Evolutionary conservation across 2,888 invertebrate species (phyloP), one percentile per base, ranked within the genome.

Genomic region (Tolmerus cingulatus): DNA sequence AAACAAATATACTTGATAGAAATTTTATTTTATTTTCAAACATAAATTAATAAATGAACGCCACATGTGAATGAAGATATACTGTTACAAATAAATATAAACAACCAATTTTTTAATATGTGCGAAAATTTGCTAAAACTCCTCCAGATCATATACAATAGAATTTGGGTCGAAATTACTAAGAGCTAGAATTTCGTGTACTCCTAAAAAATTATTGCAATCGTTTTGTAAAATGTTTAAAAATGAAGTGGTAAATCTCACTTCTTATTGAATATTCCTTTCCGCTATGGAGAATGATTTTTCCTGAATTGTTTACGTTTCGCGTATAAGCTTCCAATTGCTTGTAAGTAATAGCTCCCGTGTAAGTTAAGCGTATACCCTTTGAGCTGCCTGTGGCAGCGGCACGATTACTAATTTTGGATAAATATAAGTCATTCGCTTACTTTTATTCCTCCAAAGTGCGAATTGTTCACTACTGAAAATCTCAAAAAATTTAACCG

Each of bases 401-500:
- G 79, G 66, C 87, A 76, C 40, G 16, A 30, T 85, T 74, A 78
- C 84, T 40, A n/a, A 77, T 78, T 87, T 55, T 37, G 74, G 34
- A 77, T 23, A 79, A 19, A 57, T 46, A 40, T 86, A 86, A 19
- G 66, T 84, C 8, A 55, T 30, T 51, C 51, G 51, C 79, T 79
- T 79, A 88, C 87, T 86, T 88, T 57, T 87, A 30, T 30, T 87
- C 57, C 88, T 87, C 57, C 76, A 85, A 46, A 74, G 19, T 74
- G 86, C 87, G 86, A 88, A 87, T 77, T 85, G 34, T 40, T 77
- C 85, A 88, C 88, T 88, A 79, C 88, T 87, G 30, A 88, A 87
- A 66, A 88, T 88, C 87, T 88, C 87, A 57, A 88, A 88, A 88
- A 88, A 88, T 43, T 88, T 88, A 78, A 88, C 87, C 76, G 88